phyloP scores from a whole-genome alignment of 1,140 invertebrate genomes.

The Aphis craccivora region DNA sequence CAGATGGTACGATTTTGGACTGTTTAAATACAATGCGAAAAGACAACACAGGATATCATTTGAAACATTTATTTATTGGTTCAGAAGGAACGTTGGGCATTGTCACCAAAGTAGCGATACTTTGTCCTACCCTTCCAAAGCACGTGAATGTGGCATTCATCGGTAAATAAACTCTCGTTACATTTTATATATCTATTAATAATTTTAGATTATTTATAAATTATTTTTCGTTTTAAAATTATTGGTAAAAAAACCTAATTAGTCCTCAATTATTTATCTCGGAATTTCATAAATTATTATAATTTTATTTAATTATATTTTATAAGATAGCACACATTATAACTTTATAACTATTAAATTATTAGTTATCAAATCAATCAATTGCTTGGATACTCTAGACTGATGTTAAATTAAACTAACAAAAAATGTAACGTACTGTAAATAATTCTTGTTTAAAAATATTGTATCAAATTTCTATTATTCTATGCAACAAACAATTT shows the following conservation, averaged over 20 bases:
- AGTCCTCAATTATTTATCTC: no score
- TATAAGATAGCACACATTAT: neutral
- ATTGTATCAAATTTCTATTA: neutral
- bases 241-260: no score
- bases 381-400: no score
- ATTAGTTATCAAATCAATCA: no score
- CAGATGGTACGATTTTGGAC: constrained; percentile 87
- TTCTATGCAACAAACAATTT: neutral
- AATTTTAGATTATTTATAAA: neutral
- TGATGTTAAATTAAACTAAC: no score
- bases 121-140: constrained; percentile 84
- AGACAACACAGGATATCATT: constrained; percentile 96
- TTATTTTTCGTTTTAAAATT: no score
- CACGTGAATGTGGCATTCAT: constrained; percentile 87
- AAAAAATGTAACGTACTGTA: neutral
- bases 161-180: constrained; percentile 71
- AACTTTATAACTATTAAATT: neutral
- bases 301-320: neutral
- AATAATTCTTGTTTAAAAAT: neutral
- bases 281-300: no score
- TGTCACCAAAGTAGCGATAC: constrained; percentile 90
- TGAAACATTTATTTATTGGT: constrained; percentile 97
- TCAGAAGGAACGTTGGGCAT: constrained; percentile 97
- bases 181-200: neutral
- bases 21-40: constrained; percentile 88